These are phyloP conservation scores for Drosophila jambulina DNA, from an alignment of 1,140 invertebrate genomes.

Conservation along the genomic window DNA sequence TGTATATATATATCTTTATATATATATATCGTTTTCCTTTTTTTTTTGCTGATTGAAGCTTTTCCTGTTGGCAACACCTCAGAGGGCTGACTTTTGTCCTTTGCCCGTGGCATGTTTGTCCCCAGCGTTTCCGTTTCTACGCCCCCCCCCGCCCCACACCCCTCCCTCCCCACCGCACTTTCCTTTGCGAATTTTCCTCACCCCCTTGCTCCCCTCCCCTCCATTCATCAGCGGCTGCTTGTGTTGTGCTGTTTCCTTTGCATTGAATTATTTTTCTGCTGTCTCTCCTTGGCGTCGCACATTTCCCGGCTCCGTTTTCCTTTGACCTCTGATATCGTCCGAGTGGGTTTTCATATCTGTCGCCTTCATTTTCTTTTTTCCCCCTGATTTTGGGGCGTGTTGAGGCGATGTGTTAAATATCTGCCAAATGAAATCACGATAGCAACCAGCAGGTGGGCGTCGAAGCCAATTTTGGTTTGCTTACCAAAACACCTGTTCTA, in stretches of 20 bases:
- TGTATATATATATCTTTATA: constrained; percentile 10
- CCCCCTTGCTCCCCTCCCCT: not conserved
- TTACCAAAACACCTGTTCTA: not conserved
- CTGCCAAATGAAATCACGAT: constrained; percentile 48
- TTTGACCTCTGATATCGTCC: constrained; percentile 24
- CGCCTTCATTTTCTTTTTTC: constrained; percentile 5
- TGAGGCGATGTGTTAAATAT: constrained; percentile 50
- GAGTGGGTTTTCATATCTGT: constrained; percentile 20
- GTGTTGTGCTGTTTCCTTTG: constrained; percentile 37
- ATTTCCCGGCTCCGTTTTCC: constrained; percentile 15
- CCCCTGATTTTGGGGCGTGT: constrained; percentile 10
- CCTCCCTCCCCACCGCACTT: not conserved
- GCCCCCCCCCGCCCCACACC: constrained; percentile 18
- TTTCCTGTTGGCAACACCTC: constrained; percentile 80
- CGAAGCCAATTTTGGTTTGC: not conserved
- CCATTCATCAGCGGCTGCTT: constrained; percentile 44
- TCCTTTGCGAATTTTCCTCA: constrained; percentile 15
- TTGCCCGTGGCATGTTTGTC: constrained; percentile 76
- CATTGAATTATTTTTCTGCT: constrained; percentile 44
- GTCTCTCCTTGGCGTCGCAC: constrained; percentile 22
- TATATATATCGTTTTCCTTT: constrained; percentile 19
- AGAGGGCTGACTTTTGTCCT: constrained; percentile 74
- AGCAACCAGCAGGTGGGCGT: constrained; percentile 26
- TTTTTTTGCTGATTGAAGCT: constrained; percentile 76
- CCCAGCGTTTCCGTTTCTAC: constrained; percentile 53